Evolutionary conservation across 2,113 vertebrate species (phyloP).

Genomic region (Clarias batrachus): DNA sequence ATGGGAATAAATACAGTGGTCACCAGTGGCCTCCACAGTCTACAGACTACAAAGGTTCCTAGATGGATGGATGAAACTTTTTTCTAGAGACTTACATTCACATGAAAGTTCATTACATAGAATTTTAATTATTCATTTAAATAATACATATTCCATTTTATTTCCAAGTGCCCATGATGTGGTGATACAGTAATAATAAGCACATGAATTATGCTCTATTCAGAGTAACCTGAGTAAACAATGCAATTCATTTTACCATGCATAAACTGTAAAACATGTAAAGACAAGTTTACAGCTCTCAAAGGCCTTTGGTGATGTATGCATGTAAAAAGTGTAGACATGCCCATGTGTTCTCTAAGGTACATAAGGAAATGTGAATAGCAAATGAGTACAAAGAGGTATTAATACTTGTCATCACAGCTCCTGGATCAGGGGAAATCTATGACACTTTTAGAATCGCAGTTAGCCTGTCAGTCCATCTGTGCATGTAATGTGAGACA

Average conservation of each 20-base stretch:
- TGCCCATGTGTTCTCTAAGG: neutral
- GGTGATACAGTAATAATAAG: neutral
- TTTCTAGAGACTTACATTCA: neutral
- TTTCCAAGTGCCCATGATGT: neutral
- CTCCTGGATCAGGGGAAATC: constrained; percentile 29
- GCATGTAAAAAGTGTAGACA: neutral
- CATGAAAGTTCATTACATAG: neutral
- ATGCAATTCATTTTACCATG: neutral
- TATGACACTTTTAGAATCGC: constrained; percentile 24
- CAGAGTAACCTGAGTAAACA: neutral
- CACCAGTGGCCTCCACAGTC: too few species aligned
- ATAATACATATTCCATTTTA: neutral
- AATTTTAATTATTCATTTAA: neutral
- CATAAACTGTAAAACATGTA: neutral
- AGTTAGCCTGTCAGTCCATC: constrained; percentile 35
- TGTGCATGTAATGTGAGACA: constrained; percentile 44
- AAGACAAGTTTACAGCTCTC: neutral
- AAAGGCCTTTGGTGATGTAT: neutral
- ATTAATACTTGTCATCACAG: constrained; percentile 33
- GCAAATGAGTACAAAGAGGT: constrained; percentile 4
- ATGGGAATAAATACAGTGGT: too few species aligned
- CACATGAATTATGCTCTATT: neutral
- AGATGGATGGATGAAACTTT: neutral
- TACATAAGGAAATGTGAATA: neutral
- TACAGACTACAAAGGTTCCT: too few species aligned